Evolutionary conservation across 1,140 invertebrate genomes (phyloP).

Genomic region (Vanessa tameamea): DNA sequence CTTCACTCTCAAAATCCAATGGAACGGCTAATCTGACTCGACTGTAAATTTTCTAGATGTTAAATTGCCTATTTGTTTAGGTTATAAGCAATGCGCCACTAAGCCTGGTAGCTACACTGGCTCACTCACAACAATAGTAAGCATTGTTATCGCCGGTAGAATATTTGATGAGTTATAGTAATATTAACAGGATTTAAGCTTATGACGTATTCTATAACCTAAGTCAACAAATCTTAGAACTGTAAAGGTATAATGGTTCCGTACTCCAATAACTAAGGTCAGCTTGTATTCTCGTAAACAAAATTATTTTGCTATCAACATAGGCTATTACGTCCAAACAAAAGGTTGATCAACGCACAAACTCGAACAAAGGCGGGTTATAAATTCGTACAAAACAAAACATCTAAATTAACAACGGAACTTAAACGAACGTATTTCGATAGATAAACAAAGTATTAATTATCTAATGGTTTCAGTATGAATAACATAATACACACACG

Average conservation of each 20-base stretch:
- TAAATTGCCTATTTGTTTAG: too few relatives aligned
- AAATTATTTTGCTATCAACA: constrained; percentile 35
- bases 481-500: too few relatives aligned
- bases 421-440: constrained; percentile 46
- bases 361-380: constrained; percentile 40
- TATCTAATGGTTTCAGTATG: constrained; percentile 20
- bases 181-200: too few relatives aligned
- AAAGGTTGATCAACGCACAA: constrained; percentile 25
- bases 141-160: neutral
- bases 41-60: too few relatives aligned
- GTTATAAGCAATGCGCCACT: too few relatives aligned
- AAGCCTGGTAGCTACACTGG: too few relatives aligned
- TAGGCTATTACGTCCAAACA: constrained; percentile 34
- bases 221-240: neutral
- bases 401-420: constrained; percentile 42
- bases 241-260: neutral
- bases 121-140: too few relatives aligned
- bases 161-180: too few relatives aligned
- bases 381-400: constrained; percentile 44
- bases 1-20: too few relatives aligned
- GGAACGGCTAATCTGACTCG: too few relatives aligned
- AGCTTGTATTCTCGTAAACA: constrained; percentile 24
- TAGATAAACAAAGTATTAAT: constrained; percentile 45
- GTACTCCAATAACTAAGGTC: constrained; percentile 9
- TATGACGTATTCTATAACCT: neutral